phyloP scores from a whole-genome alignment of 53 echinoderm and acorn worm species.

The Crossaster papposus region DNA sequence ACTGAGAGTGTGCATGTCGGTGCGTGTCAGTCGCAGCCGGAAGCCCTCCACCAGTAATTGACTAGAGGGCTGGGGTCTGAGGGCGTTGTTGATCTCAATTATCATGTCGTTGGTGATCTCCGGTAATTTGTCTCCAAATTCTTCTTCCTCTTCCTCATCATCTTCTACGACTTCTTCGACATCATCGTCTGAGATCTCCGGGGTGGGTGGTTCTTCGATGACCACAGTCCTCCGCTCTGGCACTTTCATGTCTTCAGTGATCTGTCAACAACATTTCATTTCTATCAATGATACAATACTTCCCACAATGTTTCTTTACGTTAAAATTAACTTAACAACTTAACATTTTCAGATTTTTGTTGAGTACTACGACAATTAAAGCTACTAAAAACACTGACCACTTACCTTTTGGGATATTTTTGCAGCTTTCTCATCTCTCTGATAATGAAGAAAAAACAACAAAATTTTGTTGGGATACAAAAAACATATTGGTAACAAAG shows the following conservation, averaged over 20 bases:
- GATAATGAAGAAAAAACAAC: not conserved
- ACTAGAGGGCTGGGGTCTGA: slow-evolving; percentile 64
- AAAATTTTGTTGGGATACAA: not conserved
- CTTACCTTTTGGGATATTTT: slow-evolving; percentile 20
- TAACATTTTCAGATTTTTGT: not conserved
- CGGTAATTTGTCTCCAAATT: slow-evolving; percentile 67
- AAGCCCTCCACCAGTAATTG: slow-evolving; percentile 73
- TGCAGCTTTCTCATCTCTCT: slow-evolving; percentile 46
- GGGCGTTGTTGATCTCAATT: slow-evolving; percentile 74
- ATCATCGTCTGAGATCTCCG: slow-evolving; percentile 34
- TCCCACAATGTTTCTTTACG: not conserved
- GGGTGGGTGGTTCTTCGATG: slow-evolving; percentile 51
- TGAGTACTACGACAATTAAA: too few relatives aligned
- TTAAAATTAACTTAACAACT: not conserved
- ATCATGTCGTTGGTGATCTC: slow-evolving; percentile 87
- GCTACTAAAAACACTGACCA: not conserved
- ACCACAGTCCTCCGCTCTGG: slow-evolving; percentile 49
- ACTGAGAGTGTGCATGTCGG: slow-evolving; percentile 81
- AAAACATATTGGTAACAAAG: too few relatives aligned
- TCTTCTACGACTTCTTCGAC: slow-evolving; percentile 4
- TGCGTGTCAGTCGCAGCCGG: slow-evolving; percentile 70
- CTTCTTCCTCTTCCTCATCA: slow-evolving; percentile 61
- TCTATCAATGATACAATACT: not conserved
- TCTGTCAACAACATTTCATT: slow-evolving; percentile 18
- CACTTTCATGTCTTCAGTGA: slow-evolving; percentile 62